Evolutionary conservation across 2,797 vertebrate genomes (phyloP).

Genomic region (Corythornis leucogaster): DNA sequence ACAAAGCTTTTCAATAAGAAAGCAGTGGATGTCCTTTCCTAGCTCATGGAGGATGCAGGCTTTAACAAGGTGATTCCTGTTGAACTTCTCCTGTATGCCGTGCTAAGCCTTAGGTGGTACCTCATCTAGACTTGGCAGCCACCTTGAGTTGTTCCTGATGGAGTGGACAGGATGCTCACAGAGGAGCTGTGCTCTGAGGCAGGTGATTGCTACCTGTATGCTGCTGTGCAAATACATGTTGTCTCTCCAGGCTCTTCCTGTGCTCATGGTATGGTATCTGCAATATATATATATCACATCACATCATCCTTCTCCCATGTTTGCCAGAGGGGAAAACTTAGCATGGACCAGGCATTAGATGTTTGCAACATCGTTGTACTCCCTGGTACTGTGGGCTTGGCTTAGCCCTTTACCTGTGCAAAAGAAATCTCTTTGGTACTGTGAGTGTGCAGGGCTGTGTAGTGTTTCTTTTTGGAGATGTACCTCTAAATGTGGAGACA

Average conservation of each 20-base stretch:
- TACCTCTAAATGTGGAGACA: neutral
- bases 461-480: neutral
- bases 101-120: too few relatives aligned
- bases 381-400: fast-evolving
- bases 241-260: fast-evolving
- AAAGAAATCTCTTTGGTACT: neutral
- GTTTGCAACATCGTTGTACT: neutral
- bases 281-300: neutral
- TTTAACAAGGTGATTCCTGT: neutral
- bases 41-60: neutral
- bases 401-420: neutral
- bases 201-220: neutral
- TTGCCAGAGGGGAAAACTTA: neutral
- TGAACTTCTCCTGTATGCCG: fast-evolving
- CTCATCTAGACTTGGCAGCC: neutral
- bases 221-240: neutral
- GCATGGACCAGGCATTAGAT: neutral
- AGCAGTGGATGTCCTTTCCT: neutral
- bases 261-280: fast-evolving
- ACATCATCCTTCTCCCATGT: fast-evolving
- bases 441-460: fast-evolving
- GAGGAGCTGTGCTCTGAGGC: fast-evolving
- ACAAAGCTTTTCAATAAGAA: neutral
- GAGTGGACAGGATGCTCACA: fast-evolving
- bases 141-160: fast-evolving